Evolutionary conservation across 1,140 invertebrate species (phyloP), one percentile per base, ranked within the genome.

Genomic region (Bombus waltoni): DNA sequence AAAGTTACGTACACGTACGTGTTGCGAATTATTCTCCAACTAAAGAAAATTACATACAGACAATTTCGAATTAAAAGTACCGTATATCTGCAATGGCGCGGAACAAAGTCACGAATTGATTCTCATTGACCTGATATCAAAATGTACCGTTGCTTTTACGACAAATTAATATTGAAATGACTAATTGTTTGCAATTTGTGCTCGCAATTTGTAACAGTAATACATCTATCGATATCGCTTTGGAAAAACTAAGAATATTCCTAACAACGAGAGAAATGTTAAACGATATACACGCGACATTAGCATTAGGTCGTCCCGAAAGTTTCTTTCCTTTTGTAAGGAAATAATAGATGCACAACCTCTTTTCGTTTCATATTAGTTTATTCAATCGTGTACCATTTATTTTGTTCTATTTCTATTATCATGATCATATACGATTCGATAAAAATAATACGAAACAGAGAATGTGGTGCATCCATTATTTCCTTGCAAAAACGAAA

Each of bases 101-200:
- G 42, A 75, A 75, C 73, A 75, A 35, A 75, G 44, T 75, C 73
- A 75, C 73, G 73, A 75, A 53, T 75, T 11, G 73, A 75, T n/a
- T 75, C 22, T 75, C 73, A 75, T 75, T 75, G 73, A 25, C 44
- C 73, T 13, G 32, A 28, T 53, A 10, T 75, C n/a, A 11, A 32
- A 35, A 35, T 25, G 11, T 28, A 74, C 42, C 28, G 32, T 53
- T 53, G 13, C 4, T 25, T 32, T 35, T 75, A 53, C 35, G 73
- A 53, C 44, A 75, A 75, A 75, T 75, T 75, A 75, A 53, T 53
- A 75, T 35, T 13, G 22, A 35, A 53, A 53, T 13, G 44, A 75
- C 15, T 75, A 75, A 75, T 75, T 53, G 42, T 25, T 22, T 5
- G 1, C 11, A 15, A 74, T 35, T 75, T 74, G 42, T 32, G 35